Conservation (phyloP, 2,888 invertebrate genomes). For the Andrena minutula region DNA sequence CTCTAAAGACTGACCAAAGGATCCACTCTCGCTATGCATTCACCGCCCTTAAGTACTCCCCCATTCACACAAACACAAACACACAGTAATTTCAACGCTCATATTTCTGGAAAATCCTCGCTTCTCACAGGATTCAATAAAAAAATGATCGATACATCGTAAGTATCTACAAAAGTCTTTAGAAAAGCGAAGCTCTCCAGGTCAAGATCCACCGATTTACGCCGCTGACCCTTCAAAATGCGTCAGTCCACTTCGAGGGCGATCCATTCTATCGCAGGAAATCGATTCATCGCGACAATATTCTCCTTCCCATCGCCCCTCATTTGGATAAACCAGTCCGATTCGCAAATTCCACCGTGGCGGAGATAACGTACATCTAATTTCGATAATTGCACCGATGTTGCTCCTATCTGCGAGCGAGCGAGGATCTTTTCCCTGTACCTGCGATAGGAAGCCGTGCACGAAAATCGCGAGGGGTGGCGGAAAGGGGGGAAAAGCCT, state of each 20-base stretch:
- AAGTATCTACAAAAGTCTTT: no score
- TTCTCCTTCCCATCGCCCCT: background rate
- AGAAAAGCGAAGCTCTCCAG: no score
- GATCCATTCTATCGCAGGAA: background rate
- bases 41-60: background rate
- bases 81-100: no score
- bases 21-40: background rate
- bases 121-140: no score
- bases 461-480: conserved; percentile 39
- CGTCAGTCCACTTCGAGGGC: background rate
- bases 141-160: no score
- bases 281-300: background rate
- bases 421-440: conserved; percentile 34
- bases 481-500: conserved; percentile 36
- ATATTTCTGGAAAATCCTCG: no score
- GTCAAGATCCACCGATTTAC: no score
- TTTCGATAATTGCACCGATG: conserved; percentile 56
- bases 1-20: background rate
- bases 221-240: no score
- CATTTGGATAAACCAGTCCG: conserved; percentile 44
- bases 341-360: conserved; percentile 13
- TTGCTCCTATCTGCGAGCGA: conserved; percentile 15
- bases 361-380: conserved; percentile 58
- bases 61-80: background rate
- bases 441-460: conserved; percentile 27